Evolutionary conservation across 2,888 invertebrate genomes (phyloP).

Genomic region (Lasioglossum leucozonium): DNA sequence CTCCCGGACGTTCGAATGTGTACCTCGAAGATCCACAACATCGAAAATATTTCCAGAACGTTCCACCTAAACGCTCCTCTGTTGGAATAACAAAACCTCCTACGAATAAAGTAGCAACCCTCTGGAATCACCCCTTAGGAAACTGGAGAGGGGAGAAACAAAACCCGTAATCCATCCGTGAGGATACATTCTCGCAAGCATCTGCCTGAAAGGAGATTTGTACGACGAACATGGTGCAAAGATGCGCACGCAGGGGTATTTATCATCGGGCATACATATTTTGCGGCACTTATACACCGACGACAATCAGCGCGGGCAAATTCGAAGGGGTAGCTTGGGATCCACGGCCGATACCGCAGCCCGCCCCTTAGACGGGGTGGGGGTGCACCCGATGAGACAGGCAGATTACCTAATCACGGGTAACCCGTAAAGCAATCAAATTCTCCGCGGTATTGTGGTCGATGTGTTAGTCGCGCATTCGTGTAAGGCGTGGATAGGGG

Average conservation of each 20-base stretch:
- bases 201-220: background rate
- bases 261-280: constrained; percentile 50
- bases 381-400: constrained; percentile 70
- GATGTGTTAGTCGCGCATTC: constrained; percentile 61
- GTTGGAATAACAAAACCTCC: constrained; percentile 10
- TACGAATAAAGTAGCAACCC: background rate
- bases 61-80: constrained; percentile 5
- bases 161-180: constrained; percentile 9
- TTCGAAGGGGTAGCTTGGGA: constrained; percentile 60
- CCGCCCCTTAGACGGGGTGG: constrained; percentile 33
- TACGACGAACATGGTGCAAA: background rate
- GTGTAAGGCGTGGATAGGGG: constrained; percentile 49
- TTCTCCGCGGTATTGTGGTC: constrained; percentile 77
- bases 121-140: background rate
- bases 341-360: constrained; percentile 58
- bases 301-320: constrained; percentile 66
- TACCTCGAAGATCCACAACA: constrained; percentile 4
- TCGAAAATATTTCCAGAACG: constrained; percentile 18
- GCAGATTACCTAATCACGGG: constrained; percentile 82
- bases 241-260: background rate
- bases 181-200: constrained; percentile 17
- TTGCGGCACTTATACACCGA: constrained; percentile 39
- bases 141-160: constrained; percentile 15
- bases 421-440: constrained; percentile 83
- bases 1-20: background rate